Conservation (phyloP, 2,888 invertebrate genomes). For the Callyntrura guangdongensis region DNA sequence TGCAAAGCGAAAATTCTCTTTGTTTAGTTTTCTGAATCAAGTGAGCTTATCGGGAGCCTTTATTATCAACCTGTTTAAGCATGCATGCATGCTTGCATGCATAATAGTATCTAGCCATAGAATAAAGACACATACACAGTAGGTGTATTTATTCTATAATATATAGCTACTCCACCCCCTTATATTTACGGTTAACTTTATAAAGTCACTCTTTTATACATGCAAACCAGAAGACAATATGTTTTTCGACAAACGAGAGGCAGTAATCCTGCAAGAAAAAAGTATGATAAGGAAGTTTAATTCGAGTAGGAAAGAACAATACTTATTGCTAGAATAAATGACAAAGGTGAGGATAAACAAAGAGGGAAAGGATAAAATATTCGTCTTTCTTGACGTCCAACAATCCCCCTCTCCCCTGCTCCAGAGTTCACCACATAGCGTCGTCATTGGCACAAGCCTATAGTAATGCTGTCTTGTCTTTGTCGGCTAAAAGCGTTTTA, state of each 20-base stretch:
- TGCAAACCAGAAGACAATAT: slow-evolving; percentile 35
- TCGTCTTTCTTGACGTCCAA: neutral
- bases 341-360: slow-evolving; percentile 56
- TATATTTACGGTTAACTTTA: slow-evolving; percentile 21
- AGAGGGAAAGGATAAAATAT: neutral
- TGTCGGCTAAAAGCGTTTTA: slow-evolving; percentile 21
- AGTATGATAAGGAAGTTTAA: slow-evolving; percentile 12
- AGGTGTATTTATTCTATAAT: too few relatives aligned
- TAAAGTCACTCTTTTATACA: neutral
- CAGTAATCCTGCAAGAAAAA: slow-evolving; percentile 27
- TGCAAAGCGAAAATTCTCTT: slow-evolving; percentile 21
- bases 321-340: slow-evolving; percentile 54
- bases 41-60: slow-evolving; percentile 18
- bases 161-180: too few relatives aligned
- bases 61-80: slow-evolving; percentile 51
- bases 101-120: too few relatives aligned
- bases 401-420: neutral
- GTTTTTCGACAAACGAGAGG: slow-evolving; percentile 31
- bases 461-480: slow-evolving; percentile 58
- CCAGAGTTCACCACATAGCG: neutral
- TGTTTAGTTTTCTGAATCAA: slow-evolving; percentile 39
- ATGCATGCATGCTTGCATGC: slow-evolving; percentile 36
- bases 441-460: slow-evolving; percentile 63
- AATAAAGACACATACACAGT: too few relatives aligned
- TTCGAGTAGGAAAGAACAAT: neutral